phyloP scores from a whole-genome alignment of 1,140 invertebrate genomes.

The Sinella curviseta region DNA sequence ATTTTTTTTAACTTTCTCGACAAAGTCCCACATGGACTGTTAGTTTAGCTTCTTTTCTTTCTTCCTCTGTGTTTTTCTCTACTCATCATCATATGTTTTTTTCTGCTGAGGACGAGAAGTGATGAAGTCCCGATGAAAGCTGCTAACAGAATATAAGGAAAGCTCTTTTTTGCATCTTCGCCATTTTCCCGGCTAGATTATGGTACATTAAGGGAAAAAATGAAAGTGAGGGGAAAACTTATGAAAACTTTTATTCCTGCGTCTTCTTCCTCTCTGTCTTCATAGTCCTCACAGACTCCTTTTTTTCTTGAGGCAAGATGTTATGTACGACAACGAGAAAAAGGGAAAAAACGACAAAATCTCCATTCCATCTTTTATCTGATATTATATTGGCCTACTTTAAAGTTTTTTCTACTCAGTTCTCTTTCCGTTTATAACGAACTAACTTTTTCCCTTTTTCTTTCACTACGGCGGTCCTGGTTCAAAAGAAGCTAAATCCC shows the following conservation, averaged over 20 bases:
- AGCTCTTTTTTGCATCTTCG: background rate
- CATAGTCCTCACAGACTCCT: background rate
- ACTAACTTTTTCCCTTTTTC: constrained; percentile 1
- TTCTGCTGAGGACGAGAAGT: background rate
- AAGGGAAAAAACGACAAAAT: constrained; percentile 17
- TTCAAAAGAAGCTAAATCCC: background rate
- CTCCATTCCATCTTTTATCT: constrained; percentile 23
- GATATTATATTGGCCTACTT: constrained; percentile 25
- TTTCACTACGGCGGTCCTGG: background rate
- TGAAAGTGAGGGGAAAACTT: background rate
- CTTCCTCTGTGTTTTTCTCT: background rate
- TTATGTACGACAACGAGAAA: background rate
- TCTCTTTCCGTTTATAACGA: background rate
- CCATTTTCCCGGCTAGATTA: background rate
- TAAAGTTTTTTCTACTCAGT: background rate
- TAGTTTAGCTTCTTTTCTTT: constrained; percentile 8
- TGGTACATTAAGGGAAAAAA: background rate
- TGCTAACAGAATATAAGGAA: background rate
- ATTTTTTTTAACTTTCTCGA: background rate
- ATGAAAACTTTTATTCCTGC: background rate
- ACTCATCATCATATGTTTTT: background rate
- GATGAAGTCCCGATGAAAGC: constrained; percentile 27
- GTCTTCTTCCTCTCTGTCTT: background rate
- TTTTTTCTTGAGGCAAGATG: background rate
- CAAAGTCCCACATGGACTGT: background rate